Percentiles rank a stretch among this genome's conserved stretches.
Evolutionary conservation across 2,113 vertebrate species (phyloP).

Genomic region (Sakesphorus luctuosus): DNA sequence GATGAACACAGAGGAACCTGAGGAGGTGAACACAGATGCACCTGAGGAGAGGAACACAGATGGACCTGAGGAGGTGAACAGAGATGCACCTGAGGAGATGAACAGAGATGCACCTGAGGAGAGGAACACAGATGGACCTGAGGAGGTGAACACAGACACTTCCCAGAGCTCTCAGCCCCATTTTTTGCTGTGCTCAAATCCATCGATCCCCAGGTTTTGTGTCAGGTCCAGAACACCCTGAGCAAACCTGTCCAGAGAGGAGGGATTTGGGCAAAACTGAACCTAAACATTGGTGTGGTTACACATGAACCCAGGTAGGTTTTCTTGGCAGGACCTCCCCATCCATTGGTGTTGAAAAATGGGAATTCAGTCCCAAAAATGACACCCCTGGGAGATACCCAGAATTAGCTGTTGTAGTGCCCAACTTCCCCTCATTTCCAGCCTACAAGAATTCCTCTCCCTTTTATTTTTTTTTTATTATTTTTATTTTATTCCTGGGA

Average conservation of each 20-base stretch:
- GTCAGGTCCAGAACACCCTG: neutral
- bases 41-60: no score
- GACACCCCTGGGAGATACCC: fast-evolving
- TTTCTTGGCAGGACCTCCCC: neutral
- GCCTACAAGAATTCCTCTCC: neutral
- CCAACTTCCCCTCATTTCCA: neutral
- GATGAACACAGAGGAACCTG: no score
- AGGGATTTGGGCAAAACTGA: neutral
- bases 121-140: no score
- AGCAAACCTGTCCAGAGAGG: no score
- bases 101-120: no score
- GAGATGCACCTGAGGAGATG: no score
- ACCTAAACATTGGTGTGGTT: neutral
- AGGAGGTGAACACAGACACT: no score
- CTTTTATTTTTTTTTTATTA: neutral
- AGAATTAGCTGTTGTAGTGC: fast-evolving
- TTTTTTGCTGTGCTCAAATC: neutral
- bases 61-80: no score
- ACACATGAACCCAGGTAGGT: neutral
- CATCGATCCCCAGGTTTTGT: neutral
- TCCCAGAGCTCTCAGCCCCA: neutral
- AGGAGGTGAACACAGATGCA: no score
- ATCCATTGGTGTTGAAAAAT: neutral
- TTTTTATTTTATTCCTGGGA: neutral
- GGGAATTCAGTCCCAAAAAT: neutral